A percentile compares a stretch with the other conserved stretches of the same genome.
Evolutionary conservation across 2,797 vertebrate genomes (phyloP).

Genomic region (Lagocephalus sceleratus): DNA sequence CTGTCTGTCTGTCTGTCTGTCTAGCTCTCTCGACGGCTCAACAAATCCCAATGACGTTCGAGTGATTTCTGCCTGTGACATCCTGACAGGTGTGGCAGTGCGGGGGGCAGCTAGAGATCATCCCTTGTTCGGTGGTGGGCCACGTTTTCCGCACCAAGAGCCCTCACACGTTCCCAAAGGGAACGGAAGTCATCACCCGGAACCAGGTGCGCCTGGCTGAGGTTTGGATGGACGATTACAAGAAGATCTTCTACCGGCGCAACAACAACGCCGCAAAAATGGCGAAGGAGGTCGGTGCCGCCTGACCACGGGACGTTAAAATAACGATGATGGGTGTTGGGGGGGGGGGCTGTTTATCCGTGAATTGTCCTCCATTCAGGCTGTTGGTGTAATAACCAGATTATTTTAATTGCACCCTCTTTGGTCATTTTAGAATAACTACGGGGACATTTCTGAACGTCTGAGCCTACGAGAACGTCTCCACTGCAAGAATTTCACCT

Average conservation of each 20-base stretch:
- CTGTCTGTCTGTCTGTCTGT: too few relatives aligned
- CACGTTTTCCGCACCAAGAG: slow-evolving; percentile 96
- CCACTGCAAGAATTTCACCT: slow-evolving; percentile 95
- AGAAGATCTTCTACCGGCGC: slow-evolving; percentile 88
- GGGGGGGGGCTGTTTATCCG: not conserved
- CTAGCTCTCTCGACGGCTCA: too few relatives aligned
- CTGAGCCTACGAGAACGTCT: slow-evolving; percentile 85
- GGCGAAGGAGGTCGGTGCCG: slow-evolving; percentile 81
- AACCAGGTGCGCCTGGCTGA: slow-evolving; percentile 95
- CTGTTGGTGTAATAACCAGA: not conserved
- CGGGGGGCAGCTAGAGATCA: slow-evolving; percentile 92
- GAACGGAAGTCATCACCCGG: slow-evolving; percentile 88
- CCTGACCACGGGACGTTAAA: not conserved
- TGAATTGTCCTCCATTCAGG: not conserved
- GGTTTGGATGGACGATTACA: slow-evolving; percentile 95
- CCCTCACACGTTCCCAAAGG: slow-evolving; percentile 94
- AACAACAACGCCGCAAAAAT: slow-evolving; percentile 84
- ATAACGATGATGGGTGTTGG: too few relatives aligned
- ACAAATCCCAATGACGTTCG: not conserved
- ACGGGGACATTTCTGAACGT: slow-evolving; percentile 89
- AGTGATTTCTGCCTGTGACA: slow-evolving; percentile 1
- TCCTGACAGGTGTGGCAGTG: slow-evolving; percentile 91
- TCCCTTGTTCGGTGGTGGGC: slow-evolving; percentile 95
- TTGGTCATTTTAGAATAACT: slow-evolving; percentile 74
- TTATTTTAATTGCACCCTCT: not conserved